These are phyloP conservation scores for Drosophila multiciliata DNA, from an alignment of 2,888 invertebrate species.

Conservation along the genomic window DNA sequence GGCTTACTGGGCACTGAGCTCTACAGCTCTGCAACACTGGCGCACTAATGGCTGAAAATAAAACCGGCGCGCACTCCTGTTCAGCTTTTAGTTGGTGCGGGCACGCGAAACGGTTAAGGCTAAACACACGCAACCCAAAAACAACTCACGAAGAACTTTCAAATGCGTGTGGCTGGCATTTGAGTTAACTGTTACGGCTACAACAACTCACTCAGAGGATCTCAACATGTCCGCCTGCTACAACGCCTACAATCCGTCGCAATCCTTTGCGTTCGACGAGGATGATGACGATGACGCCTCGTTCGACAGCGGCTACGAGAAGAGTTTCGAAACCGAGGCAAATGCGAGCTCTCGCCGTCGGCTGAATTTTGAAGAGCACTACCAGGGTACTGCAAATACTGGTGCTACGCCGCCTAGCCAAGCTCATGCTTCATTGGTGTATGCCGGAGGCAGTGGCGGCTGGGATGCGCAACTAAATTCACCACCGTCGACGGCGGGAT, in stretches of 20 bases:
- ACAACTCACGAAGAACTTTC: constrained; percentile 12
- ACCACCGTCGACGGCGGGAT: constrained; percentile 57
- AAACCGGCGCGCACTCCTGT: constrained; percentile 81
- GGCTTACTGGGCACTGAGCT: constrained; percentile 61
- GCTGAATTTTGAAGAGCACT: constrained; percentile 82
- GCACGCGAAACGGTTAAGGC: constrained; percentile 81
- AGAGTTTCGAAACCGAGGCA: constrained; percentile 87
- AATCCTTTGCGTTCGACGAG: constrained; percentile 83
- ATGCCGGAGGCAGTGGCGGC: constrained; percentile 36
- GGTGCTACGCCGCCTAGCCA: constrained; percentile 31
- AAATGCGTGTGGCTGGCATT: constrained; percentile 44
- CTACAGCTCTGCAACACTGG: constrained; percentile 33
- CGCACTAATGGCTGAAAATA: constrained; percentile 75
- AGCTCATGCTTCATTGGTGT: constrained; percentile 34
- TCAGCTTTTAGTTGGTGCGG: constrained; percentile 82
- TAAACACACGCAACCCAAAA: constrained; percentile 13
- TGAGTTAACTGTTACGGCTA: constrained; percentile 15
- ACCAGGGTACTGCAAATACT: constrained; percentile 51
- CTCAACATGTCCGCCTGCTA: constrained; percentile 83
- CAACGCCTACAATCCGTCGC: constrained; percentile 66
- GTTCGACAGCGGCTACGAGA: constrained; percentile 92
- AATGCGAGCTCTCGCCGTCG: constrained; percentile 73
- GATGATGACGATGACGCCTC: constrained; percentile 87
- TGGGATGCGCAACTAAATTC: constrained; percentile 66
- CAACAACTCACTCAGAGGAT: background rate